Conservation (phyloP, 2,888 invertebrate genomes). For the Hirudinaria manillensis region DNA sequence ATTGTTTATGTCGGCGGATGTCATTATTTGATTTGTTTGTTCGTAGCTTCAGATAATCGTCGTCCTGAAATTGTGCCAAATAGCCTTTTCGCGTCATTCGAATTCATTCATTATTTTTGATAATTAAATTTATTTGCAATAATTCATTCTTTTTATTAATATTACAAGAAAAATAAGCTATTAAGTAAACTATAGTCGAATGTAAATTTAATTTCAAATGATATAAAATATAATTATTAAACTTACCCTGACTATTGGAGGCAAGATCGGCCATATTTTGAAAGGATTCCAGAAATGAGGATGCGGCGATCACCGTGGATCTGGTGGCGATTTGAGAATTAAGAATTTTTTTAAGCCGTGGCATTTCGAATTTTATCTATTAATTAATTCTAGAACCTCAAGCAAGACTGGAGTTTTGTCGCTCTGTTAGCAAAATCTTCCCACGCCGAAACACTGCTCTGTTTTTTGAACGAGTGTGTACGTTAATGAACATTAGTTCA, state of each 20-base stretch:
- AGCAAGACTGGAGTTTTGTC: slow-evolving; percentile 82
- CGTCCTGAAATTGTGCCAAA: too few species aligned
- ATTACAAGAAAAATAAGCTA: too few species aligned
- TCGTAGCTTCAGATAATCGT: neutral
- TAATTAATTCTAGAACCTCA: slow-evolving; percentile 66
- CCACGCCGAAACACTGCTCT: slow-evolving; percentile 89
- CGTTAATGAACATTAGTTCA: too few species aligned
- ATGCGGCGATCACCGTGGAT: slow-evolving; percentile 68
- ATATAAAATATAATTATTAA: too few species aligned
- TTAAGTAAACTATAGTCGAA: too few species aligned
- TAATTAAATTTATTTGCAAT: too few species aligned
- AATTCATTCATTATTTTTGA: too few species aligned
- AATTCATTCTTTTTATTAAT: too few species aligned
- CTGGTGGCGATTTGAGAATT: slow-evolving; percentile 58
- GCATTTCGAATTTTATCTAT: too few species aligned
- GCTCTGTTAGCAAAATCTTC: slow-evolving; percentile 90
- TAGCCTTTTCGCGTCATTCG: too few species aligned
- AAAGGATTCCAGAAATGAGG: slow-evolving; percentile 82
- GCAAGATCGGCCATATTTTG: slow-evolving; percentile 97
- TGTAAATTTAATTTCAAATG: too few species aligned
- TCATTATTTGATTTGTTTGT: slow-evolving; percentile 1
- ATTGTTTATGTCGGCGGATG: neutral
- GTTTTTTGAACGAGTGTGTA: slow-evolving; percentile 44
- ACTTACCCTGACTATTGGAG: slow-evolving; percentile 85
- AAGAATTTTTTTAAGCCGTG: neutral